A percentile compares a stretch with the other conserved stretches of the same genome.
Evolutionary conservation across 1,140 invertebrate species (phyloP).

Genomic region (Coelopa frigida): DNA sequence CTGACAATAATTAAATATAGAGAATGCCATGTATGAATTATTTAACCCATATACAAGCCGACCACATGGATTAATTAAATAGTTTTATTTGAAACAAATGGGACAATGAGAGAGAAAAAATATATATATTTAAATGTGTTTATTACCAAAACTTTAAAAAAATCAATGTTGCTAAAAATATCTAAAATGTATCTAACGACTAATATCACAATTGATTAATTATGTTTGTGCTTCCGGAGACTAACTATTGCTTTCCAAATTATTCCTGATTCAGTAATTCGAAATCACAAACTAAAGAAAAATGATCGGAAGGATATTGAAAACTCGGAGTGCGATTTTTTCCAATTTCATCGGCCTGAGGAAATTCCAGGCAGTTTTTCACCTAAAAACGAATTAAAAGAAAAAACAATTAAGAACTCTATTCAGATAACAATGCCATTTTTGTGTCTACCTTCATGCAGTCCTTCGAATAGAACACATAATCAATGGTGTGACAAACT

Average conservation of each 20-base stretch:
- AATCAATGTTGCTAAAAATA: too few species aligned
- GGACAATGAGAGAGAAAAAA: too few species aligned
- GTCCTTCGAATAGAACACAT: constrained; percentile 62
- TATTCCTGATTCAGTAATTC: constrained; percentile 24
- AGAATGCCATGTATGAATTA: too few species aligned
- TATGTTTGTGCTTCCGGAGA: constrained; percentile 5
- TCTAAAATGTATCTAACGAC: constrained; percentile 41
- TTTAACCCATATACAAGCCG: too few species aligned
- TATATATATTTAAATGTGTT: too few species aligned
- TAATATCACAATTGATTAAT: constrained; percentile 43
- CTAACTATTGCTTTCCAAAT: neutral
- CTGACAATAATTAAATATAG: too few species aligned
- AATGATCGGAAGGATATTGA: constrained; percentile 72
- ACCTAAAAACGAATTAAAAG: constrained; percentile 36
- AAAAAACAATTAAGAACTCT: neutral
- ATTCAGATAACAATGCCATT: neutral
- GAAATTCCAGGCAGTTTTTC: constrained; percentile 56
- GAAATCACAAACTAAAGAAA: constrained; percentile 68
- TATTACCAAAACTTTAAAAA: too few species aligned
- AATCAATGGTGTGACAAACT: constrained; percentile 70
- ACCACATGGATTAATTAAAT: too few species aligned
- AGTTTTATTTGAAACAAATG: too few species aligned
- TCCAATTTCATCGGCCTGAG: constrained; percentile 61
- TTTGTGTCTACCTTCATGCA: constrained; percentile 43
- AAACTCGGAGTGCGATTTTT: constrained; percentile 59